Conservation (phyloP, 1,140 invertebrate genomes). For the Glossosoma conforme region DNA sequence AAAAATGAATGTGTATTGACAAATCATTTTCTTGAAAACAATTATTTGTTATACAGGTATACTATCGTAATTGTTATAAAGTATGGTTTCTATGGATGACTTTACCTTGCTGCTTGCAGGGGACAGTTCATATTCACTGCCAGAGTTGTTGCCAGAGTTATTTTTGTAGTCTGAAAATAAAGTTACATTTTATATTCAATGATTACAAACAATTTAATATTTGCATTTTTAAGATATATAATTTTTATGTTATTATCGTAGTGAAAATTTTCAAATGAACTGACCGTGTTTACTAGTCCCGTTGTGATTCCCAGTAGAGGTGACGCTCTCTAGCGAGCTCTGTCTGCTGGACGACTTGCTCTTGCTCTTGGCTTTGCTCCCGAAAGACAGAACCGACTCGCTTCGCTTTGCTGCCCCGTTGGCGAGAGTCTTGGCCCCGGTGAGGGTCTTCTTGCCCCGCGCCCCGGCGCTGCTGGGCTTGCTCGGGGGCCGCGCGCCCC, state of each 20-base stretch:
- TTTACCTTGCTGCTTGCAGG: constrained; percentile 29
- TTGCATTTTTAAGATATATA: too few species aligned
- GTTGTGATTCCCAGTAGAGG: constrained; percentile 23
- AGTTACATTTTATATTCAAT: too few species aligned
- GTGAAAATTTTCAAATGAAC: neutral
- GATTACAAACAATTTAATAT: constrained; percentile 3
- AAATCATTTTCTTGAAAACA: too few species aligned
- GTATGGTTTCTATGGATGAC: too few species aligned
- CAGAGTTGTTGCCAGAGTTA: constrained; percentile 31
- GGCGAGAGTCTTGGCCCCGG: constrained; percentile 1
- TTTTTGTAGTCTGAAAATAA: constrained; percentile 25
- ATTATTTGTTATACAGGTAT: too few species aligned
- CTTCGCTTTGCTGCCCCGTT: too few species aligned
- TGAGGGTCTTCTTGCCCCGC: constrained; percentile 10
- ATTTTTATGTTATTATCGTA: neutral
- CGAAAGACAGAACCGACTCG: constrained; percentile 21
- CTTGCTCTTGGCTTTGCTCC: constrained; percentile 26
- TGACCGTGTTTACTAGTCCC: constrained; percentile 23
- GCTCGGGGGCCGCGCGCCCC: constrained; percentile 6
- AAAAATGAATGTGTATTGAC: too few species aligned
- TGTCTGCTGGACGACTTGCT: constrained; percentile 28
- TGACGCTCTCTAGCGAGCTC: constrained; percentile 26
- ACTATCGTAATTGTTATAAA: too few species aligned
- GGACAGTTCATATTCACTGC: constrained; percentile 30
- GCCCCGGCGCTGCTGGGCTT: constrained; percentile 11